Conservation (phyloP, 2,113 vertebrate species). For the Ancistrus triradiatus region DNA sequence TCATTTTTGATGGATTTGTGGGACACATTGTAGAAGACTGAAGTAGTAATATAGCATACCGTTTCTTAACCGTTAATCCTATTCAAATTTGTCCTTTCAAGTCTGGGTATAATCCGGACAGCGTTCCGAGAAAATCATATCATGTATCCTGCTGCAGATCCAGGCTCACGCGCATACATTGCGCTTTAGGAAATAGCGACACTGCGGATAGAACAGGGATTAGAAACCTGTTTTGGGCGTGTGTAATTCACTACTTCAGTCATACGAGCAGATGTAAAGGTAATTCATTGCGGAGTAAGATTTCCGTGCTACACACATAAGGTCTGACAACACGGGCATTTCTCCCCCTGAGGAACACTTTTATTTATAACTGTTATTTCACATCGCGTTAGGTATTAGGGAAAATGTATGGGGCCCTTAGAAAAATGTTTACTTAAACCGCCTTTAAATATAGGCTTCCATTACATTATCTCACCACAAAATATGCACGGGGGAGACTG, state of each 20-base stretch:
- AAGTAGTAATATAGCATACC: no score
- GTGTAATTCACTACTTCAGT: constrained; percentile 3
- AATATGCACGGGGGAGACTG: constrained; percentile 2
- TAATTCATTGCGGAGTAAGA: constrained; percentile 29
- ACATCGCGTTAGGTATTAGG: constrained; percentile 16
- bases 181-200: no score
- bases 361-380: constrained; percentile 31
- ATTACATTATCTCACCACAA: constrained; percentile 24
- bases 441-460: constrained; percentile 25
- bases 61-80: no score
- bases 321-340: neutral
- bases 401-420: constrained; percentile 22
- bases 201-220: no score
- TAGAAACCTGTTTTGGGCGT: no score
- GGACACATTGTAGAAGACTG: no score
- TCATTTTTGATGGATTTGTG: no score
- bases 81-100: no score
- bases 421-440: constrained; percentile 41
- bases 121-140: no score
- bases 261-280: constrained; percentile 3
- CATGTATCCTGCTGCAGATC: no score
- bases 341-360: neutral
- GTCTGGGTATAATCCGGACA: no score
- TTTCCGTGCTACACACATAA: constrained; percentile 28
- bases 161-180: no score